Evolutionary conservation across 2,888 invertebrate genomes (phyloP), one percentile per base, ranked within the genome.

Genomic region (Cosmopolites sordidus): DNA sequence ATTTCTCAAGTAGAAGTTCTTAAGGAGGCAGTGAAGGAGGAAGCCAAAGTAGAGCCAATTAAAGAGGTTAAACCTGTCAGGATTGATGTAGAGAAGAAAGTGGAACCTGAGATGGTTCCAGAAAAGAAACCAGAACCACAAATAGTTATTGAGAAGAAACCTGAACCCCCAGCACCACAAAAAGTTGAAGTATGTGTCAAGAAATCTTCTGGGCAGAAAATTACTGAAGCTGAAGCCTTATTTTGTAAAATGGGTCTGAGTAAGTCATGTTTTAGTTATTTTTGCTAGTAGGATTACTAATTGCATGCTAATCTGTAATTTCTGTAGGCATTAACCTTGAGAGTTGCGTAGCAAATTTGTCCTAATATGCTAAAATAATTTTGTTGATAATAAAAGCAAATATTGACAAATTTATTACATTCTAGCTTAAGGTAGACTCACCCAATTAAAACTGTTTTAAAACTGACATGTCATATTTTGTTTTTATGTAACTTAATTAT

Each of bases 211-310:
- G 30, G 12, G 27, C 30, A 48, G 16, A 63, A 58, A 69, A 70
- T 47, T 73, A 76, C 51, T 58, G 81, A 82, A 65, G 83, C 85
- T 39, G 84, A 84, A 66, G 83, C 83, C 60, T 83, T 86, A 66
- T 86, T 86, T 76, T 80, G 82, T 70, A 82, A 82, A 72, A 83
- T 86, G 80, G 85, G 85, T 64, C 75, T 86, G 46, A 86, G 86
- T 86, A 69, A 84, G 83, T 40, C 22, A 22, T 8, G 8, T 22
- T 22, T 22, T 8, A 5, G 4, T 22, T 22, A n/a, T 22, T 22
- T 8, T 22, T 8, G 22, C 8, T 22, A 22, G 8, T 8, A 5
- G 4, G 22, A 22, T 8, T 8, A 22, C 22, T 22, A 22, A 22
- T 8, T 9, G 33, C 33, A 33, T 33, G 33, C 33, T 33, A 33